Percentiles rank a stretch among this genome's conserved stretches.
Evolutionary conservation across 2,113 vertebrate genomes (phyloP).

Genomic region (Oriolus oriolus): DNA sequence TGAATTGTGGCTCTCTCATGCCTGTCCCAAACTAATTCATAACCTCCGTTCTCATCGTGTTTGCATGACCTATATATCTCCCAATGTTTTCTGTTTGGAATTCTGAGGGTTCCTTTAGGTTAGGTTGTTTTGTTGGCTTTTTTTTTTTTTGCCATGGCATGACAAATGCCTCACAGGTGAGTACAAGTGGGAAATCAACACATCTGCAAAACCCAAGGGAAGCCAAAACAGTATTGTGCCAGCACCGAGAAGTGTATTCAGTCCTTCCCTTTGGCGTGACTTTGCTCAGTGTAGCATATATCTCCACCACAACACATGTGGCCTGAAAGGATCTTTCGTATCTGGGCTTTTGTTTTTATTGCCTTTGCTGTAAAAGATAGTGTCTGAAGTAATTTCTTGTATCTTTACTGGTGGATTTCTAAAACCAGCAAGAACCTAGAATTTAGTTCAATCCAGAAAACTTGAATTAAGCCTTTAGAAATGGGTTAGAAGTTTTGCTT

Average conservation of each 20-base stretch:
- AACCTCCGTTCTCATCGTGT: background rate
- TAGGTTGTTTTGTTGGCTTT: background rate
- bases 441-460: background rate
- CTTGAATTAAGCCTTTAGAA: background rate
- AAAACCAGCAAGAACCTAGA: background rate
- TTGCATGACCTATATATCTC: background rate
- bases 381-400: background rate
- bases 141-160: background rate
- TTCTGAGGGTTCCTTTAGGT: background rate
- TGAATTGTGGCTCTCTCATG: background rate
- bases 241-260: background rate
- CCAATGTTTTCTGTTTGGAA: background rate
- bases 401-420: background rate
- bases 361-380: background rate
- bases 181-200: background rate
- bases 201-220: background rate
- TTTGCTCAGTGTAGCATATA: background rate
- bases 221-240: background rate
- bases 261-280: background rate
- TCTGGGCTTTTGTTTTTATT: background rate
- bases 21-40: background rate
- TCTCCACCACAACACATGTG: background rate
- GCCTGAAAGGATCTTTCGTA: background rate
- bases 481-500: background rate
- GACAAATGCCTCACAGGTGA: background rate